These are phyloP conservation scores for Noturus placidus DNA, from an alignment of 2,113 vertebrate species.

Conservation along the genomic window DNA sequence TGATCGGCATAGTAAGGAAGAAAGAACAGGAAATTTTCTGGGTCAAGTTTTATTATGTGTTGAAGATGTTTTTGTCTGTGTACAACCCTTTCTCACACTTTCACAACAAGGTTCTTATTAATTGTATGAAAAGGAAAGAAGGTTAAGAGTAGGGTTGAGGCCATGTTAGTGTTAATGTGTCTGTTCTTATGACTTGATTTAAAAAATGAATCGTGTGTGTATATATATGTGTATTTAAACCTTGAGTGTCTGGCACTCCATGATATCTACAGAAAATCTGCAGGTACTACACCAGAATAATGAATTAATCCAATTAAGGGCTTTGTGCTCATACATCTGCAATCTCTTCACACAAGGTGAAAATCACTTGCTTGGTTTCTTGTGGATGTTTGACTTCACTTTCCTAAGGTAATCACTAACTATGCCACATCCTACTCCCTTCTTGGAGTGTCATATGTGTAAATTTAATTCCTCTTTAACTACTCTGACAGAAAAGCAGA, in stretches of 20 bases:
- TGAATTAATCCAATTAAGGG: background rate
- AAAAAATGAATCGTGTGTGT: background rate
- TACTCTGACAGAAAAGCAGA: conserved; percentile 34
- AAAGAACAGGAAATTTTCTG: background rate
- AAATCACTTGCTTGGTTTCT: background rate
- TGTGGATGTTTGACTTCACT: background rate
- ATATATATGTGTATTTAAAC: background rate
- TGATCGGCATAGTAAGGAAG: background rate
- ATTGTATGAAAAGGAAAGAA: background rate
- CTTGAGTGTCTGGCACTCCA: background rate
- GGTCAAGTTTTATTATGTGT: background rate
- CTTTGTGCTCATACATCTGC: background rate
- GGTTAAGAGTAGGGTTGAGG: background rate
- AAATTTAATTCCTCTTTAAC: conserved; percentile 7
- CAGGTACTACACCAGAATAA: background rate
- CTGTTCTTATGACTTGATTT: background rate
- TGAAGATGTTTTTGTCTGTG: background rate
- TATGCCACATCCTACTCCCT: background rate
- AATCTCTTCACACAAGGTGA: background rate
- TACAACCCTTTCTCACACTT: too few relatives aligned
- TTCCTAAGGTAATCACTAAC: background rate
- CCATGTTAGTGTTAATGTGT: background rate
- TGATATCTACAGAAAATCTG: too few relatives aligned
- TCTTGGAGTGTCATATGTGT: conserved; percentile 11
- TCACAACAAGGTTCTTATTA: background rate